A percentile compares a stretch with the other conserved stretches of the same genome.
These are phyloP conservation scores for Eulemur macaco DNA, from an alignment of 2,113 vertebrate species.

Conservation along the genomic window DNA sequence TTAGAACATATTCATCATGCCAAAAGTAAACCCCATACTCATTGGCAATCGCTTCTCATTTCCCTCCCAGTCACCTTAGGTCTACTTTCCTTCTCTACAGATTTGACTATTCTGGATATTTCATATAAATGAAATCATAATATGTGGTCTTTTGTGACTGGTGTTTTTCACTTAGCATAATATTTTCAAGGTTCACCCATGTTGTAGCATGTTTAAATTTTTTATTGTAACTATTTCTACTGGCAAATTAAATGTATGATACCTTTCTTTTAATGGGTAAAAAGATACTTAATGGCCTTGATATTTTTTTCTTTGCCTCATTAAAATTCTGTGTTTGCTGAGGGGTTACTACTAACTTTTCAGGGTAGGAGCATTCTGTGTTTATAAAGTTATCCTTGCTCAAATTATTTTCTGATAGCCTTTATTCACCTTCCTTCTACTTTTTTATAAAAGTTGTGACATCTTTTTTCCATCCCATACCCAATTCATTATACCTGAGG, in stretches of 20 bases:
- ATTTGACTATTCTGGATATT: conserved; percentile 17
- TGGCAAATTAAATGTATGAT: background rate
- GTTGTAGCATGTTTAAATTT: conserved; percentile 15
- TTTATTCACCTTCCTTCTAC: background rate
- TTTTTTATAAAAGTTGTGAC: conserved; percentile 7
- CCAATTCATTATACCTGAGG: background rate
- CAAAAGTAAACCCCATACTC: background rate
- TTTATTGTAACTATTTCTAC: background rate
- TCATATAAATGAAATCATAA: background rate
- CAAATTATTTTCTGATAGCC: background rate
- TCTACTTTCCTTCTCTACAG: background rate
- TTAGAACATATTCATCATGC: background rate
- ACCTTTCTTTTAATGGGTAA: background rate
- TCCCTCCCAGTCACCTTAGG: background rate
- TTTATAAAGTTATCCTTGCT: background rate
- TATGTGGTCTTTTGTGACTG: background rate
- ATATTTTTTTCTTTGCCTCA: background rate
- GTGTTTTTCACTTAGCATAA: background rate
- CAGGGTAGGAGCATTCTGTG: background rate
- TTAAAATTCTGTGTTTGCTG: conserved; percentile 17
- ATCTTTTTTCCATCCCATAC: background rate
- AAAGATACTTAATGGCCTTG: background rate
- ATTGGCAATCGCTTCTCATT: background rate
- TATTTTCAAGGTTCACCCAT: conserved; percentile 7
- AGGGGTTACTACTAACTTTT: background rate